These are phyloP conservation scores for Agelas oroides DNA, from an alignment of 37 sponge, comb jelly and placozoan genomes.

Conservation along the genomic window DNA sequence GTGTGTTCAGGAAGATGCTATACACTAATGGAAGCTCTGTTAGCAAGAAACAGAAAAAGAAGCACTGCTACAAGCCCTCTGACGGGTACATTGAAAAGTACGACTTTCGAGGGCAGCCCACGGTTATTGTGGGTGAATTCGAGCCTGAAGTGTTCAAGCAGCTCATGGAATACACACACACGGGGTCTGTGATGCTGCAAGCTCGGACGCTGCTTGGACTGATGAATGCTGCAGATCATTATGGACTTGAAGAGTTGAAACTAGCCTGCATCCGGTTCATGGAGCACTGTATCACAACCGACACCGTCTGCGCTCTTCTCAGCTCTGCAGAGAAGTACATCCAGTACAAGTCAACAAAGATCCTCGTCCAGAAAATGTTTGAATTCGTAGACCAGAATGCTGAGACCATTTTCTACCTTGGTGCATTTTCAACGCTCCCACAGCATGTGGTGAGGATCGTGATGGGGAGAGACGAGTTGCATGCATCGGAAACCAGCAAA, in stretches of 20 bases:
- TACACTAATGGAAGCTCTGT: conserved; percentile 28
- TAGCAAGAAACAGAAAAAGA: conserved; percentile 39
- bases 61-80: conserved; percentile 16
- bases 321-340: conserved; percentile 92
- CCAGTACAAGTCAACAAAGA: conserved; percentile 91
- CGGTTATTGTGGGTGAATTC: conserved; percentile 75
- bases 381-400: conserved; percentile 94
- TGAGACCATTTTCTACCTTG: conserved; percentile 75
- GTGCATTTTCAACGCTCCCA: conserved; percentile 79
- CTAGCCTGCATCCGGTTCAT: conserved; percentile 85
- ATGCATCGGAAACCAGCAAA: conserved; percentile 78
- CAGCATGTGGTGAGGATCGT: conserved; percentile 91
- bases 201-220: conserved; percentile 89
- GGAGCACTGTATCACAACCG: conserved; percentile 77
- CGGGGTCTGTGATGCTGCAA: conserved; percentile 85
- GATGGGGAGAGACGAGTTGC: conserved; percentile 84
- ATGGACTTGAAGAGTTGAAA: conserved; percentile 89
- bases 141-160: conserved; percentile 92
- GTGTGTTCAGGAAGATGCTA: conserved; percentile 74
- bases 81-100: conserved; percentile 58
- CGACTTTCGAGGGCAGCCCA: conserved; percentile 56
- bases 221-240: conserved; percentile 96
- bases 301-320: conserved; percentile 87
- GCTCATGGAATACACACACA: conserved; percentile 90
- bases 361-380: conserved; percentile 84